Conservation (phyloP, 2,888 invertebrate genomes). For the Hyles lineata region DNA sequence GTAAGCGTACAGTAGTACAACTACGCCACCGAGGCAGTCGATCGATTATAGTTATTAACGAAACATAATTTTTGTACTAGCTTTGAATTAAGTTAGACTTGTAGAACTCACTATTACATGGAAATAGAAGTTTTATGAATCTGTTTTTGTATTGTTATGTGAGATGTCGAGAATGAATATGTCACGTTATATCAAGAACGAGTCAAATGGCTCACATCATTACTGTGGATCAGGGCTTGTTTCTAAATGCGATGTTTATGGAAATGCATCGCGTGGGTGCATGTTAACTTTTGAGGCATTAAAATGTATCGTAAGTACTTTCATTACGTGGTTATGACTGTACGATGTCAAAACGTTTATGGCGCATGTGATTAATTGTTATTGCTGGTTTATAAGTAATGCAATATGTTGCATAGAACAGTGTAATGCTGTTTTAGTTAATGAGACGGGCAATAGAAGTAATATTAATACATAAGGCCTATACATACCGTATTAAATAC, state of each 20-base stretch:
- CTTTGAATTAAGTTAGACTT: neutral
- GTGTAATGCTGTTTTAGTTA: neutral
- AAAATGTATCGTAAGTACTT: slow-evolving; percentile 43
- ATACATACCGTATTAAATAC: no score
- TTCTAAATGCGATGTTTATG: slow-evolving; percentile 59
- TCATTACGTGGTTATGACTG: slow-evolving; percentile 32
- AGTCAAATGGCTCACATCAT: slow-evolving; percentile 53
- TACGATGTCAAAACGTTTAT: slow-evolving; percentile 18
- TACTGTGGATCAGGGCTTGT: slow-evolving; percentile 49
- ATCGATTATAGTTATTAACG: no score
- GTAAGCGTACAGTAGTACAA: no score
- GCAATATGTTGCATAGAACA: neutral
- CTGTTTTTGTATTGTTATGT: neutral
- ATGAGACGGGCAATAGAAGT: neutral
- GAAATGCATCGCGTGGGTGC: slow-evolving; percentile 49
- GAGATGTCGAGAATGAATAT: slow-evolving; percentile 28
- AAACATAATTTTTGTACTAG: no score
- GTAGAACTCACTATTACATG: neutral
- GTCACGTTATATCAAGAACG: slow-evolving; percentile 47
- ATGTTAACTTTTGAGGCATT: slow-evolving; percentile 50
- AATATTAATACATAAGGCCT: neutral
- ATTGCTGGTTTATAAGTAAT: slow-evolving; percentile 37
- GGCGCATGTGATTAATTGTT: slow-evolving; percentile 52
- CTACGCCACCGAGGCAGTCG: no score
- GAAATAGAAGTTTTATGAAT: neutral